These are phyloP conservation scores for Netelia melanura DNA, from an alignment of 2,888 invertebrate species.

Conservation along the genomic window DNA sequence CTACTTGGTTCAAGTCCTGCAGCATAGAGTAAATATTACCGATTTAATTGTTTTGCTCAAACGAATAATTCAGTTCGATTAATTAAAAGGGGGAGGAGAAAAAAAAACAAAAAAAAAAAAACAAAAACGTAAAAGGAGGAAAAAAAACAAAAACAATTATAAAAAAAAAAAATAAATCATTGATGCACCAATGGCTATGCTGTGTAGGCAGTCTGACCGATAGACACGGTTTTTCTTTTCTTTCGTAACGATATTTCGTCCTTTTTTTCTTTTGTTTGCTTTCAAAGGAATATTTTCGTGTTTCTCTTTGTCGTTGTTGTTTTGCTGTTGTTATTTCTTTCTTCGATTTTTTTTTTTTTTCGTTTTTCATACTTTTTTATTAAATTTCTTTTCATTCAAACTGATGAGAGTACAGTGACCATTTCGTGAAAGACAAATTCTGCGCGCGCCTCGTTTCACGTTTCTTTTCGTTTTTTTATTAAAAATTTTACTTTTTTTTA, in stretches of 20 bases:
- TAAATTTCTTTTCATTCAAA: slow-evolving; percentile 39
- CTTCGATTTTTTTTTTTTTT: background rate
- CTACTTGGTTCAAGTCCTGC: slow-evolving; percentile 84
- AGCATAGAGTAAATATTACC: slow-evolving; percentile 81
- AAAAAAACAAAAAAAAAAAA: background rate
- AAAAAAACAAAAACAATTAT: slow-evolving; percentile 25
- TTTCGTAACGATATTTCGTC: slow-evolving; percentile 31
- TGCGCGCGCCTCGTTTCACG: slow-evolving; percentile 55
- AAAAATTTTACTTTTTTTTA: slow-evolving; percentile 31
- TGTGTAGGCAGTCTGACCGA: slow-evolving; percentile 66
- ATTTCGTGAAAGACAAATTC: slow-evolving; percentile 82
- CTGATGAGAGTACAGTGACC: slow-evolving; percentile 84
- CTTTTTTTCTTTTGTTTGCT: background rate
- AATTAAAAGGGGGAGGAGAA: background rate
- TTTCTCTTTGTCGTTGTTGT: slow-evolving; percentile 5
- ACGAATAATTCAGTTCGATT: slow-evolving; percentile 66
- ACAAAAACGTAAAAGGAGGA: slow-evolving; percentile 4
- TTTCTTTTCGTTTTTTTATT: slow-evolving; percentile 43
- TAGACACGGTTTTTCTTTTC: slow-evolving; percentile 51
- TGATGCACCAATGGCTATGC: slow-evolving; percentile 85
- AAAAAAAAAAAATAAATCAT: slow-evolving; percentile 64
- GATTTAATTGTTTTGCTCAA: slow-evolving; percentile 71
- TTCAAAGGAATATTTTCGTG: slow-evolving; percentile 29
- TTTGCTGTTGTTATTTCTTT: too few species aligned
- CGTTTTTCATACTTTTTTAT: background rate